phyloP scores from a whole-genome alignment of 2,888 invertebrate genomes.

The Tupiocoris notatus region DNA sequence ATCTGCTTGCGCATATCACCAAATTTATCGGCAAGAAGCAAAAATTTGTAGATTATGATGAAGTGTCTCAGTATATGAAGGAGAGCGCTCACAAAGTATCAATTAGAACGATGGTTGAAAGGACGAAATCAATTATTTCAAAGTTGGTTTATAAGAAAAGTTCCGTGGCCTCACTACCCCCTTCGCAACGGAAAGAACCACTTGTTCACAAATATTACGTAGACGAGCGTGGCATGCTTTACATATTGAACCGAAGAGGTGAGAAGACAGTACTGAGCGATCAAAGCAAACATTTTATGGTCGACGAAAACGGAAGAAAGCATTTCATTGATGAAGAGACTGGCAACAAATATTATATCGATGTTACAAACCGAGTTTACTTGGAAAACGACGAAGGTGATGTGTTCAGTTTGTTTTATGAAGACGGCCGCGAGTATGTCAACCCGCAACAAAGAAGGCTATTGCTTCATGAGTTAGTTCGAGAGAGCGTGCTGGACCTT shows the following conservation, averaged over 20 bases:
- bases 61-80: not conserved
- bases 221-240: constrained; percentile 15
- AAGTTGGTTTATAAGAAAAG: not conserved
- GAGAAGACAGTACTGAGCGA: constrained; percentile 3
- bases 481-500: constrained; percentile 20
- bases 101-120: constrained; percentile 7
- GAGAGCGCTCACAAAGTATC: constrained; percentile 17
- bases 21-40: constrained; percentile 5
- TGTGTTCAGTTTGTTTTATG: constrained; percentile 28
- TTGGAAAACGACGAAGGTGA: constrained; percentile 14
- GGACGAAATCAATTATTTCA: constrained; percentile 32
- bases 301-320: constrained; percentile 25
- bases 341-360: constrained; percentile 13
- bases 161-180: not conserved
- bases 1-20: constrained; percentile 13
- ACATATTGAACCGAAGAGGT: constrained; percentile 14
- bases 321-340: constrained; percentile 7
- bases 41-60: not conserved
- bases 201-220: constrained; percentile 24
- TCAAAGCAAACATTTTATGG: constrained; percentile 4
- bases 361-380: constrained; percentile 24
- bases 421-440: constrained; percentile 13
- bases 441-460: constrained; percentile 24
- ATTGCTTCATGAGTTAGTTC: constrained; percentile 14
- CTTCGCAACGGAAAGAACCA: not conserved